Conservation (phyloP, 2,888 invertebrate species). For the Notocelia uddmanniana region DNA sequence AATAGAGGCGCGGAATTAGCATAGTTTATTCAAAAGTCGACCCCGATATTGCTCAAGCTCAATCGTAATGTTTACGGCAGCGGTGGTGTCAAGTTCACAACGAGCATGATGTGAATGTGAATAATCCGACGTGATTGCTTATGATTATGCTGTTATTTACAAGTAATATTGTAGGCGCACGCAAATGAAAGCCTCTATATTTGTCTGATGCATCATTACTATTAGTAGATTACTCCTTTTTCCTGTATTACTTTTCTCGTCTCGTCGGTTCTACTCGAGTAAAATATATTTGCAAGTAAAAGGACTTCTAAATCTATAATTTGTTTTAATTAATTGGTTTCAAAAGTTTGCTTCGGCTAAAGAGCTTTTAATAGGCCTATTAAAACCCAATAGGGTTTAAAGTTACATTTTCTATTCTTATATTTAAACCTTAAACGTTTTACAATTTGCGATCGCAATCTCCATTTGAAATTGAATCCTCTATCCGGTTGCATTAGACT, state of each 20-base stretch:
- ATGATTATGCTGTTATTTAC: slow-evolving; percentile 28
- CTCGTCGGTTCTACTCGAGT: no score
- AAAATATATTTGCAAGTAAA: no score
- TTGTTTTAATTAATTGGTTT: background rate
- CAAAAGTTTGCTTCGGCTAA: background rate
- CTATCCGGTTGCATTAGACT: slow-evolving; percentile 21
- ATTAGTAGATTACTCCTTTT: no score
- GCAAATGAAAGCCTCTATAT: no score
- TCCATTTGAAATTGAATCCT: slow-evolving; percentile 20
- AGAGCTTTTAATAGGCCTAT: no score
- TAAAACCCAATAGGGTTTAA: background rate
- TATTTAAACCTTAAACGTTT: background rate
- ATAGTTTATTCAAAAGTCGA: slow-evolving; percentile 41
- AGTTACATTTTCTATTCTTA: background rate
- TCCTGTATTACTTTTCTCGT: no score
- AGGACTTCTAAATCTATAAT: no score
- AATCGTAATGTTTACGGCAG: slow-evolving; percentile 47
- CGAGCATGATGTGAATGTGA: slow-evolving; percentile 40
- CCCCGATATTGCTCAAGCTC: slow-evolving; percentile 38
- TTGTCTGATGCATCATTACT: no score
- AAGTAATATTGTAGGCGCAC: slow-evolving; percentile 9
- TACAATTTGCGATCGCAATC: slow-evolving; percentile 7
- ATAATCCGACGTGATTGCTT: slow-evolving; percentile 37
- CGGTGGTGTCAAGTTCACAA: slow-evolving; percentile 51
- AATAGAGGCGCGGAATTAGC: slow-evolving; percentile 31